A percentile compares a stretch with the other conserved stretches of the same genome.
phyloP scores from a whole-genome alignment of 2,888 invertebrate species.

The Plemyria rubiginata region DNA sequence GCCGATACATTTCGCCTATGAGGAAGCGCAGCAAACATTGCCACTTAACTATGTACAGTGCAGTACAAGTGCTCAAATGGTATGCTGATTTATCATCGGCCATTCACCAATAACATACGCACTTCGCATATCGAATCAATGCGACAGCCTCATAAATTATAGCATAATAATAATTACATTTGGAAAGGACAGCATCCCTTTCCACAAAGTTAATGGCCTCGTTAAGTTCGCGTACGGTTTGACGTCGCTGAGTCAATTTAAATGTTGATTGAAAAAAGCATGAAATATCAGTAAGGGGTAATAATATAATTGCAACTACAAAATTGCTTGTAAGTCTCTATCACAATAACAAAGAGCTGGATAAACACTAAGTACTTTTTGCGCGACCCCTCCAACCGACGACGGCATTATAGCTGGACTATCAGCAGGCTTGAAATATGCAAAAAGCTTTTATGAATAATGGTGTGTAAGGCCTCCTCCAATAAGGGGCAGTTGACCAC shows the following conservation, averaged over 20 bases:
- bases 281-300: constrained; percentile 18
- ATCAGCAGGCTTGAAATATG: constrained; percentile 35
- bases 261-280: constrained; percentile 48
- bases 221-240: constrained; percentile 44
- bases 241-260: constrained; percentile 40
- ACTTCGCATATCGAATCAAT: constrained; percentile 43
- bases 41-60: constrained; percentile 43
- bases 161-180: constrained; percentile 48
- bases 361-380: constrained; percentile 20
- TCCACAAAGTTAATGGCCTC: constrained; percentile 52
- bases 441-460: constrained; percentile 51
- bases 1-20: constrained; percentile 57
- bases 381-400: constrained; percentile 8
- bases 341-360: constrained; percentile 19
- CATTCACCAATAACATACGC: constrained; percentile 45
- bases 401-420: constrained; percentile 11
- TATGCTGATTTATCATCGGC: constrained; percentile 51
- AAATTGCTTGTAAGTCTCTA: constrained; percentile 18
- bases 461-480: constrained; percentile 47
- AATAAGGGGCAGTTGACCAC: constrained; percentile 65
- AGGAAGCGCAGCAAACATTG: constrained; percentile 52
- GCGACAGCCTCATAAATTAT: constrained; percentile 50
- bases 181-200: constrained; percentile 46
- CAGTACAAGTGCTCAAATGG: constrained; percentile 42
- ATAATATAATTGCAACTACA: constrained; percentile 31